These are phyloP conservation scores for Corbicula japonica DNA, from an alignment of 2,888 invertebrate species.

Conservation along the genomic window DNA sequence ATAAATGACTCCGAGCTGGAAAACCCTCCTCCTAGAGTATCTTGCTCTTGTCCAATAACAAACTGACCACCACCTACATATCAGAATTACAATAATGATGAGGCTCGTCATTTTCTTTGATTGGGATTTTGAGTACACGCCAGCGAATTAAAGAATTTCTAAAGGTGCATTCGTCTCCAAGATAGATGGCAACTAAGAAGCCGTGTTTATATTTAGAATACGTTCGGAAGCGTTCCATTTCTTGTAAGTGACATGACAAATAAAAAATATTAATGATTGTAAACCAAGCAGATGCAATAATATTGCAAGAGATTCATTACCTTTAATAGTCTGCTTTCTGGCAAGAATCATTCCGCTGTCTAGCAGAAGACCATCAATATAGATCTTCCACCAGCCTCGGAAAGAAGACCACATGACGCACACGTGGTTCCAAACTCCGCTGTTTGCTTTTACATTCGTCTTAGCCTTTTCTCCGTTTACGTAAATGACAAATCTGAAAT, in stretches of 20 bases:
- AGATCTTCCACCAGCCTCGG: conserved; percentile 89
- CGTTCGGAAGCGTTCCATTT: no score
- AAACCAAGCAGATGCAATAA: no score
- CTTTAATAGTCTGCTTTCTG: conserved; percentile 87
- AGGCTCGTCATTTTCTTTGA: no score
- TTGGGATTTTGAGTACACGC: no score
- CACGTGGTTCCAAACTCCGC: conserved; percentile 90
- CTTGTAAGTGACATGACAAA: no score
- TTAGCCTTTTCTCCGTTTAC: conserved; percentile 89
- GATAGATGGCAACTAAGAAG: no score
- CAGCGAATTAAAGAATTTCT: no score
- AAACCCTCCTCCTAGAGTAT: conserved; percentile 89
- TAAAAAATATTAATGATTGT: no score
- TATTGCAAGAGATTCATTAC: conserved; percentile 76
- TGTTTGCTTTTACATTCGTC: conserved; percentile 90
- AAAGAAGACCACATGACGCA: conserved; percentile 89
- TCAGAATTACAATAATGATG: no score
- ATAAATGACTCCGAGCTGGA: conserved; percentile 90
- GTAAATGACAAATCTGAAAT: conserved; percentile 89
- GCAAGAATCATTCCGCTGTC: conserved; percentile 88
- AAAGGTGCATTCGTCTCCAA: no score
- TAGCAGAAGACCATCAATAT: conserved; percentile 88
- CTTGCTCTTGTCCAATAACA: conserved; percentile 91
- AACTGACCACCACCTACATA: conserved; percentile 88
- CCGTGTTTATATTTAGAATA: no score